phyloP scores from a whole-genome alignment of 2,888 invertebrate species.

The Caenorhabditis auriculariae region DNA sequence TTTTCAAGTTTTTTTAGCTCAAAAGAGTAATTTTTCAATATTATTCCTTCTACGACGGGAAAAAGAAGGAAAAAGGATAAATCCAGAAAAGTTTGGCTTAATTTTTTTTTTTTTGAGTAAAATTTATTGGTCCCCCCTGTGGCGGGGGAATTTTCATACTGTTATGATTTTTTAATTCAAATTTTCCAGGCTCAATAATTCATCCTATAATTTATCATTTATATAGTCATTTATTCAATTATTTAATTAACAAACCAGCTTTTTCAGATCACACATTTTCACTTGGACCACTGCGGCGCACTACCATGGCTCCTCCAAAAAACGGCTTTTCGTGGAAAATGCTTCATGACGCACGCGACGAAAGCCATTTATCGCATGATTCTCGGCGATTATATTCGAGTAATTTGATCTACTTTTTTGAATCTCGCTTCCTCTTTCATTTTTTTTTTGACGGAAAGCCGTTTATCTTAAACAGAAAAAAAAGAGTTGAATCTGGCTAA shows the following conservation, averaged over 20 bases:
- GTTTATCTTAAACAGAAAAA: too few species aligned
- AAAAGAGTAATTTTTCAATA: neutral
- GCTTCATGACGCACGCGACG: conserved; percentile 99
- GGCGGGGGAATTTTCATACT: too few species aligned
- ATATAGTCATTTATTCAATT: neutral
- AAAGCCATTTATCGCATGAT: conserved; percentile 99
- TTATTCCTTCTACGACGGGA: too few species aligned
- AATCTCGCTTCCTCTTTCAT: too few species aligned
- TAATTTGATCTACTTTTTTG: too few species aligned
- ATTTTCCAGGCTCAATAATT: too few species aligned
- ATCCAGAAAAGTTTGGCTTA: neutral
- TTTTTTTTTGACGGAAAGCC: too few species aligned
- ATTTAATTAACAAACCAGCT: neutral
- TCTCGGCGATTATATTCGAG: conserved; percentile 97
- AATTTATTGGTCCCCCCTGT: too few species aligned
- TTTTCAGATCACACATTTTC: conserved; percentile 71
- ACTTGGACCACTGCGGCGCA: conserved; percentile 96
- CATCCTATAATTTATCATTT: too few species aligned
- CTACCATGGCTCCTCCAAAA: conserved; percentile 96
- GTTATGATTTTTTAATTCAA: too few species aligned
- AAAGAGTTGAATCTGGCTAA: too few species aligned
- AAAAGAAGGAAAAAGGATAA: neutral
- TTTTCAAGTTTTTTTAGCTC: neutral
- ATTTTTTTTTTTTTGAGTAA: neutral
- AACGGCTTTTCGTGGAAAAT: conserved; percentile 81